A percentile compares a stretch with the other conserved stretches of the same genome.
phyloP scores from a whole-genome alignment of 2,113 vertebrate species.

The Acanthochromis polyacanthus region DNA sequence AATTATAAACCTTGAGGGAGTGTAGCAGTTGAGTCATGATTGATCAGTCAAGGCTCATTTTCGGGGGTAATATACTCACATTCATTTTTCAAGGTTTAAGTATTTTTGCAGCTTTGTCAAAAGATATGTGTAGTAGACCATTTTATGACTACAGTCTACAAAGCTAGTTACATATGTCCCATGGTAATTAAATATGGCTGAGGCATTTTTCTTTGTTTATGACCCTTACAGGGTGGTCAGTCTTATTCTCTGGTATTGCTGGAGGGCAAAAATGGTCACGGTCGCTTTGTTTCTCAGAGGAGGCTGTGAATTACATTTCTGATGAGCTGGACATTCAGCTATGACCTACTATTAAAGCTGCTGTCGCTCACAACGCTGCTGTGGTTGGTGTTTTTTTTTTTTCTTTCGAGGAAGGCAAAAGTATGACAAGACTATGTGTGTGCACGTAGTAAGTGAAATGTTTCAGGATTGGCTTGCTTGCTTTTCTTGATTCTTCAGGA shows the following conservation, averaged over 20 bases:
- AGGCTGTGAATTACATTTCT: slow-evolving; percentile 45
- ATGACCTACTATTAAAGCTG: slow-evolving; percentile 29
- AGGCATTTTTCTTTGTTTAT: slow-evolving; percentile 57
- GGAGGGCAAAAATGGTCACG: slow-evolving; percentile 28
- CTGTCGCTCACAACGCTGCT: slow-evolving; percentile 19
- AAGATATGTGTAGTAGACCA: slow-evolving; percentile 26
- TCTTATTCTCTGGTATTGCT: slow-evolving; percentile 42
- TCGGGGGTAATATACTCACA: slow-evolving; percentile 4
- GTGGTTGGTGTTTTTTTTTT: slow-evolving; percentile 19
- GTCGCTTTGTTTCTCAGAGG: slow-evolving; percentile 36
- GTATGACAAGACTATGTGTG: slow-evolving; percentile 79
- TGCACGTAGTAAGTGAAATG: slow-evolving; percentile 34
- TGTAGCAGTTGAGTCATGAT: slow-evolving; percentile 10
- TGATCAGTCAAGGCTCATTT: slow-evolving; percentile 34
- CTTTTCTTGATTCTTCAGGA: slow-evolving; percentile 64
- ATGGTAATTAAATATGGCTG: slow-evolving; percentile 54
- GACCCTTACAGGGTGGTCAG: slow-evolving; percentile 26
- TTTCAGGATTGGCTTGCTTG: slow-evolving; percentile 3
- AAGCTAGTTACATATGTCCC: slow-evolving; percentile 14
- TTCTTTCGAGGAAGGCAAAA: slow-evolving; percentile 88
- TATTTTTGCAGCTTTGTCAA: slow-evolving; percentile 30
- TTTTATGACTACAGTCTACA: slow-evolving; percentile 36
- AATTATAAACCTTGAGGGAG: slow-evolving; percentile 31
- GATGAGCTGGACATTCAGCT: slow-evolving; percentile 42
- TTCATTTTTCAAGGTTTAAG: slow-evolving; percentile 35